These are phyloP conservation scores for Gonatopus flavifemur DNA, from an alignment of 1,140 invertebrate genomes.

Conservation along the genomic window DNA sequence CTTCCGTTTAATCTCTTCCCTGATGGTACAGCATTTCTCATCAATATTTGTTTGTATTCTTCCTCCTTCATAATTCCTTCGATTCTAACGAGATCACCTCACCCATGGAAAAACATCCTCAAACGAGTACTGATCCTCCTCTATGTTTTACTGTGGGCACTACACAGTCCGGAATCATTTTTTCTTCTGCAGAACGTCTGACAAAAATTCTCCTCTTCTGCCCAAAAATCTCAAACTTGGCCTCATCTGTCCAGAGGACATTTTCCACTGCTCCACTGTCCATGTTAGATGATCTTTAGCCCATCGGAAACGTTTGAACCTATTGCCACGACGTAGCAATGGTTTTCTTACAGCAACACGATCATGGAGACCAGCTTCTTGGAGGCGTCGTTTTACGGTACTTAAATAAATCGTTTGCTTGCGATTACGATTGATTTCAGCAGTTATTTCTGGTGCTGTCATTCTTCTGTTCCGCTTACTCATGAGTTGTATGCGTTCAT, in stretches of 20 bases:
- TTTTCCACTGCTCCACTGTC: constrained; percentile 12
- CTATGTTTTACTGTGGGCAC: constrained; percentile 24
- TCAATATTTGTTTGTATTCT: too few relatives aligned
- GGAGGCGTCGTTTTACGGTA: constrained; percentile 5
- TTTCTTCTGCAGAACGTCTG: constrained; percentile 1
- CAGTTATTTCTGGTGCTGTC: too few relatives aligned
- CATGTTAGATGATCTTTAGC: constrained; percentile 15
- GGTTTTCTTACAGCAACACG: constrained; percentile 8
- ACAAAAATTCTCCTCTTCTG: constrained; percentile 17
- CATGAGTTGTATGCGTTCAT: too few relatives aligned
- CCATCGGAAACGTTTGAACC: constrained; percentile 14
- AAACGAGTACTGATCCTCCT: constrained; percentile 15
- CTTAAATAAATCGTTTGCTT: too few relatives aligned
- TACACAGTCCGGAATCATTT: constrained; percentile 22
- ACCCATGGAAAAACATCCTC: too few relatives aligned
- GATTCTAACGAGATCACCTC: too few relatives aligned
- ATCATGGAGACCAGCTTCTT: constrained; percentile 11
- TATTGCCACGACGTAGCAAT: constrained; percentile 11
- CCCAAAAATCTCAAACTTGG: constrained; percentile 18
- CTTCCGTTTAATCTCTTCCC: too few relatives aligned
- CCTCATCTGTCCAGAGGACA: constrained; percentile 19
- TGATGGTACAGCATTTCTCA: too few relatives aligned
- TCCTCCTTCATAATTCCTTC: too few relatives aligned
- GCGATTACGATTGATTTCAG: too few relatives aligned
- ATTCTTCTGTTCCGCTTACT: too few relatives aligned